Conservation (phyloP, 2,113 vertebrate species). For the Spermophilus dauricus region DNA sequence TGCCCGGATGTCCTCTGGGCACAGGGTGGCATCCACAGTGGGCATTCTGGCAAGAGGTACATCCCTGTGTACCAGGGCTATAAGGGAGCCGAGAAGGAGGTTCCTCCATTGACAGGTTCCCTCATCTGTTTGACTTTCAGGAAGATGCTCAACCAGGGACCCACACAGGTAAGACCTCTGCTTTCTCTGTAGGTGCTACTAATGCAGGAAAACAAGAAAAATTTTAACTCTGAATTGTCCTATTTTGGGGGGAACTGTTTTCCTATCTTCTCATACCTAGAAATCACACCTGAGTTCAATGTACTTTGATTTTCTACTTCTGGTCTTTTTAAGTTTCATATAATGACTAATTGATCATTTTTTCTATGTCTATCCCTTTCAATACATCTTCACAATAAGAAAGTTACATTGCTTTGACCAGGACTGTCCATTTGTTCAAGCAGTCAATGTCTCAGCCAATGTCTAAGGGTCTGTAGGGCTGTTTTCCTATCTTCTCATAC, state of each 20-base stretch:
- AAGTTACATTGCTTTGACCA: neutral
- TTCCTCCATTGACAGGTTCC: neutral
- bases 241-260: neutral
- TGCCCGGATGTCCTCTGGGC: neutral
- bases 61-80: accelerated
- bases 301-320: neutral
- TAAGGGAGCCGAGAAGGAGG: neutral
- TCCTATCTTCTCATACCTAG: neutral
- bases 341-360: neutral
- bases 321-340: neutral
- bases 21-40: neutral
- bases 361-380: neutral
- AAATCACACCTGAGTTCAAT: neutral
- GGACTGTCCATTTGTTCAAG: too few species aligned
- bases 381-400: neutral
- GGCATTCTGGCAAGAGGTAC: neutral
- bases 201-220: neutral
- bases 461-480: neutral
- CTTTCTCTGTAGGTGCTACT: neutral
- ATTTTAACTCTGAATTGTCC: neutral
- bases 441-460: neutral
- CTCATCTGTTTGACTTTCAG: conserved; percentile 71
- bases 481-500: neutral
- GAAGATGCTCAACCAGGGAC: neutral
- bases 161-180: conserved; percentile 57